Conservation (phyloP, 2,797 vertebrate genomes). For the Gymnothorax javanicus region DNA sequence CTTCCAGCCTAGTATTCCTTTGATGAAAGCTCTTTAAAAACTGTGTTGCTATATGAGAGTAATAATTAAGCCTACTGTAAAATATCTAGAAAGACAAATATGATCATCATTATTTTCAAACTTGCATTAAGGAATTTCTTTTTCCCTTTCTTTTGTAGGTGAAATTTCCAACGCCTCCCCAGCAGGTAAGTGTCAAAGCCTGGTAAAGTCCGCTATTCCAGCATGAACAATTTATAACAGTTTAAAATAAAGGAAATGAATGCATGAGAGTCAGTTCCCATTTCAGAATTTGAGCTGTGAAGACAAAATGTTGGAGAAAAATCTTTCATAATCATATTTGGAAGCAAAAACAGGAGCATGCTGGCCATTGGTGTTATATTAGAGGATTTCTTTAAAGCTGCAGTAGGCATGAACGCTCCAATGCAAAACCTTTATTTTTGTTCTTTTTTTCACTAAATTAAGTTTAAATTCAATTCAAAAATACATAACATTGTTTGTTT, state of each 20-base stretch:
- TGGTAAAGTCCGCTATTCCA: constrained; percentile 29
- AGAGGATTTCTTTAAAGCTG: neutral
- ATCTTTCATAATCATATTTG: neutral
- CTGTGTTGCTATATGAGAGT: no score
- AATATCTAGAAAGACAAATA: neutral
- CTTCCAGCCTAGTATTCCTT: no score
- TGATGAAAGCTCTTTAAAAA: no score
- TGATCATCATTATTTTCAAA: neutral
- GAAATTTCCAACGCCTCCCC: constrained; percentile 65
- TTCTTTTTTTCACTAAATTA: no score
- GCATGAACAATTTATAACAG: neutral
- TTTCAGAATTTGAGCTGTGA: neutral
- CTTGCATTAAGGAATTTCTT: constrained; percentile 18
- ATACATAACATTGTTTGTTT: no score
- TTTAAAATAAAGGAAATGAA: neutral
- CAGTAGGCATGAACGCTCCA: no score
- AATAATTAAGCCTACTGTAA: no score
- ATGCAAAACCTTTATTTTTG: no score
- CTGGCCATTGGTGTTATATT: neutral
- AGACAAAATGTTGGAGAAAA: neutral
- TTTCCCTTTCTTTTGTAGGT: constrained; percentile 63
- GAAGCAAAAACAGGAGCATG: neutral
- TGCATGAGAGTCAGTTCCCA: neutral
- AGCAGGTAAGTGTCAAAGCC: constrained; percentile 70
- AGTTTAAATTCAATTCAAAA: no score